Percentiles rank a stretch among this genome's conserved stretches.
phyloP scores from a whole-genome alignment of 2,888 invertebrate genomes.

The Cordilura impudica region DNA sequence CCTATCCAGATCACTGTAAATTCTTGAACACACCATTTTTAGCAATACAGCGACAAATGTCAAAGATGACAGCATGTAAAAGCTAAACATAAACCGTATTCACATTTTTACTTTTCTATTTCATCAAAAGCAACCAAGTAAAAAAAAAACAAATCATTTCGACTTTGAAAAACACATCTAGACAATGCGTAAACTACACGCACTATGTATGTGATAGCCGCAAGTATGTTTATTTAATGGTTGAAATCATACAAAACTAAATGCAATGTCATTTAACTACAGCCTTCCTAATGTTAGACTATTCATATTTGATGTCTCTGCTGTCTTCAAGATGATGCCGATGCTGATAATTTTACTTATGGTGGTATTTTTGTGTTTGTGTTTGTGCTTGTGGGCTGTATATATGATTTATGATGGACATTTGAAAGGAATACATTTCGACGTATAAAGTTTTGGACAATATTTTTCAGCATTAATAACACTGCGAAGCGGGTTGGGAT shows the following conservation, averaged over 20 bases:
- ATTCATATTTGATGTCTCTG: not conserved
- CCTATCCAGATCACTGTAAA: not conserved
- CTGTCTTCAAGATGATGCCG: not conserved
- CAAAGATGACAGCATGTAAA: slow-evolving; percentile 12
- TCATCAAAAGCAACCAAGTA: not conserved
- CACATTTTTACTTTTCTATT: not conserved
- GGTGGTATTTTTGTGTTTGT: not conserved
- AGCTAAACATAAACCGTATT: slow-evolving; percentile 2
- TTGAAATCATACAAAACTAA: not conserved
- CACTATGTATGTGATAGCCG: not conserved
- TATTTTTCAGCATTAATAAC: too few relatives aligned
- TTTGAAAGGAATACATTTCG: not conserved
- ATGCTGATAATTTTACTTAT: not conserved
- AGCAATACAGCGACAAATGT: not conserved
- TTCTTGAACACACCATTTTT: not conserved
- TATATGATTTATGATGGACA: not conserved
- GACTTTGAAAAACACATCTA: not conserved
- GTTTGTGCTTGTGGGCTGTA: not conserved
- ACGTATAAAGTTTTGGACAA: too few relatives aligned
- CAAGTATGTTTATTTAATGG: not conserved
- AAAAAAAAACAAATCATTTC: slow-evolving; percentile 9
- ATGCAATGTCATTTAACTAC: slow-evolving; percentile 12
- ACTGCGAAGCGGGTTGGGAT: too few relatives aligned
- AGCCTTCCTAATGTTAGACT: not conserved
- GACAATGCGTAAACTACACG: not conserved